Evolutionary conservation across 2,888 invertebrate genomes (phyloP), one percentile per base, ranked within the genome.

Genomic region (Cactoblastis cactorum): DNA sequence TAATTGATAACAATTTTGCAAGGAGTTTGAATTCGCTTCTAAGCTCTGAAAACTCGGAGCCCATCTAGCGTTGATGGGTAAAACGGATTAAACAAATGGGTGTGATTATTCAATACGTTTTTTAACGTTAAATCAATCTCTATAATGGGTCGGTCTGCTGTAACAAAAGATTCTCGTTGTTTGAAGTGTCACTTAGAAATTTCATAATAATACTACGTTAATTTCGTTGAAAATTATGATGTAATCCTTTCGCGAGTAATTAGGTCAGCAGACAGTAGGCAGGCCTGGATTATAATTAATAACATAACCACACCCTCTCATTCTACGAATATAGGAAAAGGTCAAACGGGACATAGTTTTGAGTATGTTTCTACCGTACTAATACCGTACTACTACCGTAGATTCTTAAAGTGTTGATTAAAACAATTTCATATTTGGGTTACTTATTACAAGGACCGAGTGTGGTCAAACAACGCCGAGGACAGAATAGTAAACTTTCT

Each of bases 241-340:
- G 52, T 45, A 49, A 53, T 53, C 45, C 38, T 46, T 54, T 52
- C 48, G 39, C 43, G 46, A 55, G 50, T 53, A 61, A 62, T 59
- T 61, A 59, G 62, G 61, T 58, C 57, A 59, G 54, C 57, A 52
- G 49, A 51, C 39, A 53, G 19, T 12, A 51, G 45, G 41, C 50
- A 45, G 18, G 49, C 15, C 24, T 15, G 24, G 43, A 51, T 49
- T 53, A 52, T 45, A 41, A 38, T 51, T 51, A 56, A 51, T 49
- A 53, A 34, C 1, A 17, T 49, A 41, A 54, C 58, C 59, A 49
- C 59, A 49, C 62, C 59, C 51, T 34, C 9, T 50, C 17, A 34
- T 45, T 45, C 52, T 56, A 56, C 53, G 58, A 56, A 55, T 28
- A 9, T 28, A 28, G 28, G 28, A 9, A 28, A 28, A 28, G 3